Percentiles rank a stretch among this genome's conserved stretches.
phyloP scores from a whole-genome alignment of 2,797 vertebrate species.

The Buphagus erythrorhynchus region DNA sequence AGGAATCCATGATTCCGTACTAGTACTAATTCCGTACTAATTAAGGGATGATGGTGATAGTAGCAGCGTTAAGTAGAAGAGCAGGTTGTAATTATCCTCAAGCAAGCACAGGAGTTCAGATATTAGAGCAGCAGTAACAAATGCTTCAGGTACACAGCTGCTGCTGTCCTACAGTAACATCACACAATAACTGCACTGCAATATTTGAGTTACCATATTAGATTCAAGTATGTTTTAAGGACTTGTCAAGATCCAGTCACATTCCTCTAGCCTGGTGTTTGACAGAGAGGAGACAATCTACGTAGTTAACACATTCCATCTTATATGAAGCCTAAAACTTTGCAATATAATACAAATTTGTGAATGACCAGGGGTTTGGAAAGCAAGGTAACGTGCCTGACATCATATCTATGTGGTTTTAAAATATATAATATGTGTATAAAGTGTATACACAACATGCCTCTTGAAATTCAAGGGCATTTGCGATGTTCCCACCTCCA shows the following conservation, averaged over 20 bases:
- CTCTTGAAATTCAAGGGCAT: background rate
- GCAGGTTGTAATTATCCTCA: background rate
- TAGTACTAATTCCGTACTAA: background rate
- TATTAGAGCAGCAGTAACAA: background rate
- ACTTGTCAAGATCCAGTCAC: background rate
- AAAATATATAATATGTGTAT: background rate
- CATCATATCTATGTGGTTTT: background rate
- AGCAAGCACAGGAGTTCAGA: background rate
- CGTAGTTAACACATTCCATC: background rate
- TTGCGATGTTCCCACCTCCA: background rate
- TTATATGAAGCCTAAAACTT: background rate
- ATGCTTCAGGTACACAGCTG: background rate
- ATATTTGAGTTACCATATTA: background rate
- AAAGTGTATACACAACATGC: background rate
- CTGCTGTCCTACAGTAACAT: background rate
- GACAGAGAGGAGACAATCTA: background rate
- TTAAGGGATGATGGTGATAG: background rate
- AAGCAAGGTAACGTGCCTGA: background rate
- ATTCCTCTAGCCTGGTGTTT: background rate
- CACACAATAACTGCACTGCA: background rate
- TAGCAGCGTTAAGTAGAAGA: background rate
- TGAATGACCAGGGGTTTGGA: background rate
- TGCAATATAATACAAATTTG: background rate
- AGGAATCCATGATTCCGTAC: background rate
- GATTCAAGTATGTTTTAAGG: background rate